phyloP scores from a whole-genome alignment of 2,888 invertebrate species.

The Chymomyza fuscimana region DNA sequence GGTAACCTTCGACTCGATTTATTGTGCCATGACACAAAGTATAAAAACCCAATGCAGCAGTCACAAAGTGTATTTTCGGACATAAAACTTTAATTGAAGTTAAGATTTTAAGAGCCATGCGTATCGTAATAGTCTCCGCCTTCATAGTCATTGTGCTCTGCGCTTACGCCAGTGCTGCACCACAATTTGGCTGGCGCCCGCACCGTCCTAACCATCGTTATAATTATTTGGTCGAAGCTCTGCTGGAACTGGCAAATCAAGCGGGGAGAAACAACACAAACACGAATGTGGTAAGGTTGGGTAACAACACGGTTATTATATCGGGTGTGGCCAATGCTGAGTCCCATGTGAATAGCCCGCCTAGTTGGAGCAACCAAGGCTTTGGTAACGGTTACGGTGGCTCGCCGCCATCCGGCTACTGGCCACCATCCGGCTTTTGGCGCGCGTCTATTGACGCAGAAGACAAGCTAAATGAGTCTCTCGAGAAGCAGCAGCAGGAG shows the following conservation, averaged over 20 bases:
- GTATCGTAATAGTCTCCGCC: slow-evolving; percentile 23
- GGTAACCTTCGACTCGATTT: not conserved
- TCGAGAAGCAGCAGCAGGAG: not conserved
- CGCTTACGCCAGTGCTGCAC: slow-evolving; percentile 28
- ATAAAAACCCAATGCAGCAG: slow-evolving; percentile 18
- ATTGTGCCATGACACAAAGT: slow-evolving; percentile 9
- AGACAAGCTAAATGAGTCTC: not conserved
- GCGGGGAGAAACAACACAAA: slow-evolving; percentile 18
- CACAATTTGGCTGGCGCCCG: slow-evolving; percentile 12
- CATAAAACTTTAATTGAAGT: slow-evolving; percentile 4
- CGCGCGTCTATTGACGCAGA: not conserved
- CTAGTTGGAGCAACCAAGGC: not conserved
- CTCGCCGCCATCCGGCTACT: not conserved
- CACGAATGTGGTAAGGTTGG: slow-evolving; percentile 11
- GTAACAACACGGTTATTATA: slow-evolving; percentile 32
- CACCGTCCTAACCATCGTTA: not conserved
- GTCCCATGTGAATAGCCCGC: not conserved
- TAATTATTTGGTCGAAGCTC: not conserved
- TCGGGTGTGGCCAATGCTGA: slow-evolving; percentile 26
- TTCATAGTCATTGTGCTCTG: slow-evolving; percentile 27
- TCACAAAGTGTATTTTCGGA: slow-evolving; percentile 25
- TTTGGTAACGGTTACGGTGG: not conserved
- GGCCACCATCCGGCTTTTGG: not conserved
- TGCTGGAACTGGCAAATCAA: slow-evolving; percentile 17
- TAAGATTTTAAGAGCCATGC: slow-evolving; percentile 24